Evolutionary conservation across 2,797 vertebrate species (phyloP), one percentile per base, ranked within the genome.

Genomic region (Pachyuromys duprasi): DNA sequence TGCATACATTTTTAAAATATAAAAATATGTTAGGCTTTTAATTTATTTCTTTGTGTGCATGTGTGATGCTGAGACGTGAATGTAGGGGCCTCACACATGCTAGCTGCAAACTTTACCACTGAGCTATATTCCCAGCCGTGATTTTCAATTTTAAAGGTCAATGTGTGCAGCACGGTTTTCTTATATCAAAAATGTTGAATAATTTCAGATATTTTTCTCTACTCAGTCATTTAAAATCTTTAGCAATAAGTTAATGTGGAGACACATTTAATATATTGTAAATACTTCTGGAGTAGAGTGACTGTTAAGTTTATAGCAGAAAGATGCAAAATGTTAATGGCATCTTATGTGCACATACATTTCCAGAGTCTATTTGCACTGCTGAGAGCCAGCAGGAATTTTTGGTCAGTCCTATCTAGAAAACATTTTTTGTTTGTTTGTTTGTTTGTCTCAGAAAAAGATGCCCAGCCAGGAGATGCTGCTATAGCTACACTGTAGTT

Each of bases 121-220:
- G 49, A 86, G 24, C 14, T 86, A 20, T 60, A 60, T 74, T 87
- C 53, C 49, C 20, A 57, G 86, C 9, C 3, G 20, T 57, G 86
- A 42, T 74, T 87, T 74, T 87, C 24, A 39, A 13, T 42, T 70
- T 74, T 74, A 87, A 75, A 94, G 31, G 26, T 87, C 31, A 92
- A 45, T 75, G 26, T 36, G 26, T 26, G 0, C 84, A 86, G 20
- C 31, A 92, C 6, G 12, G 3, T 42, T 83, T 74, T 88, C 15
- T 65, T 45, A 57, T 55, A 86, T 86, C n/a, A 82, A 86, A 86
- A 78, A 42, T 83, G 13, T 8, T 49, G 5, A 92, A 69, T 86
- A 26, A 88, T 72, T 86, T 90, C 45, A 90, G 17, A 45, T 82
- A 76, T 45, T 89, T 95, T 89, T 86, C 42, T 87, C 63, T 67